These are phyloP conservation scores for Cyrtorhinus lividipennis DNA, from an alignment of 1,140 invertebrate genomes.

Conservation along the genomic window DNA sequence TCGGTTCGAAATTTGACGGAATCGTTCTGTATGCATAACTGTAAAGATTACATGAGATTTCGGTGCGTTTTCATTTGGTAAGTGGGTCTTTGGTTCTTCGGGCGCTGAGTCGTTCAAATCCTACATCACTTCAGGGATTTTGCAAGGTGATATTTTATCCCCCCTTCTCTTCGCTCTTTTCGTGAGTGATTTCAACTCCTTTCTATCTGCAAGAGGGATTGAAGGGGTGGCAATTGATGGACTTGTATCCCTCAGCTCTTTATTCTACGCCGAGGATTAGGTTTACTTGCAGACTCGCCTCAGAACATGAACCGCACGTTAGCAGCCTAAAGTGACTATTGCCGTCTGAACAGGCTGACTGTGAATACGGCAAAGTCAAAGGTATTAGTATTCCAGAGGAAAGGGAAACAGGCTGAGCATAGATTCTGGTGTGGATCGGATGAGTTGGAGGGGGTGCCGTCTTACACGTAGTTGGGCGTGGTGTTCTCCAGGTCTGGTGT, in stretches of 20 bases:
- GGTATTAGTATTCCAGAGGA: neutral
- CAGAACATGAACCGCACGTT: neutral
- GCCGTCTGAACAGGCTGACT: neutral
- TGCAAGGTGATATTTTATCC: neutral
- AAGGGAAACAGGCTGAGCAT: neutral
- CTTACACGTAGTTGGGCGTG: neutral
- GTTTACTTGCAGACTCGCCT: neutral
- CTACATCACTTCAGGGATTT: neutral
- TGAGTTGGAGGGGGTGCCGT: neutral
- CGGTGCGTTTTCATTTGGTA: too few species aligned
- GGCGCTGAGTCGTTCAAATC: too few species aligned
- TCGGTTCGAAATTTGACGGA: too few species aligned
- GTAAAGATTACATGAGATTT: too few species aligned
- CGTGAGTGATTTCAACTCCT: neutral
- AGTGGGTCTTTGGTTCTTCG: too few species aligned
- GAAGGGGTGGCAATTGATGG: neutral
- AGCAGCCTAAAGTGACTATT: neutral
- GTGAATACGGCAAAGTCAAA: neutral
- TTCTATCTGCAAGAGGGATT: neutral
- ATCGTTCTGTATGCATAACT: too few species aligned
- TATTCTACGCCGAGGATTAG: neutral
- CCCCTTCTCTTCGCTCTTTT: neutral
- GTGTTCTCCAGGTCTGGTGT: neutral
- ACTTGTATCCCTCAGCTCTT: neutral
- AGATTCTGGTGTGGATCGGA: neutral